Conservation (phyloP, 2,113 vertebrate species). For the Chaetorhynchus papuensis region DNA sequence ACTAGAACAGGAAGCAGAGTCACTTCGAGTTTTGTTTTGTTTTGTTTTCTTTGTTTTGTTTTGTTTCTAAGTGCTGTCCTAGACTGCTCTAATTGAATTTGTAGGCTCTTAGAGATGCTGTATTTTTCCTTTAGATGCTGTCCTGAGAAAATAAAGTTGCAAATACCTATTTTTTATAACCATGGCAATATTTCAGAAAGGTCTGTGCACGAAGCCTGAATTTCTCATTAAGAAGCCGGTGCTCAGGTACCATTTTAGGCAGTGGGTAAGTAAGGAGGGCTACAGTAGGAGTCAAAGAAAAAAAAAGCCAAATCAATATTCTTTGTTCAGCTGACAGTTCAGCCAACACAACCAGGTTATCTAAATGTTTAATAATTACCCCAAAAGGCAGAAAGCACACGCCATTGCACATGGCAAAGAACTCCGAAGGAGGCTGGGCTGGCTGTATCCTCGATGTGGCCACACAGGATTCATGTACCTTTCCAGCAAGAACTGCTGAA, state of each 20-base stretch:
- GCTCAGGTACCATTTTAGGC: not conserved
- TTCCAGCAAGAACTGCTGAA: not conserved
- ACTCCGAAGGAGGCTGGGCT: not conserved
- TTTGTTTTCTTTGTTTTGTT: not conserved
- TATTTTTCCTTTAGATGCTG: not conserved
- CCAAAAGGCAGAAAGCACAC: not conserved
- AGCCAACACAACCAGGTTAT: not conserved
- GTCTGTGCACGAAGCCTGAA: not conserved
- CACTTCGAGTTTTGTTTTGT: not conserved
- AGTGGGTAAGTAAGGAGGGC: not conserved
- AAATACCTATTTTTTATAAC: not conserved
- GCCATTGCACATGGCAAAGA: not conserved
- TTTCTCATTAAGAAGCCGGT: not conserved
- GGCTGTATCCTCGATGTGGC: accelerated
- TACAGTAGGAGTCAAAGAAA: not conserved
- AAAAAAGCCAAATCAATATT: not conserved
- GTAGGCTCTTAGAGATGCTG: not conserved
- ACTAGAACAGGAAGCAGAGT: not conserved
- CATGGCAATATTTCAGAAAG: not conserved
- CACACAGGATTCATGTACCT: not conserved
- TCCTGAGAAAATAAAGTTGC: not conserved
- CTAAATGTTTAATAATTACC: not conserved
- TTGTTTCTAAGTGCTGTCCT: not conserved
- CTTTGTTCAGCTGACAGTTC: not conserved
- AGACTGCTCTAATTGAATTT: not conserved